These are phyloP conservation scores for Idaea biselata DNA, from an alignment of 2,888 invertebrate species.

Conservation along the genomic window DNA sequence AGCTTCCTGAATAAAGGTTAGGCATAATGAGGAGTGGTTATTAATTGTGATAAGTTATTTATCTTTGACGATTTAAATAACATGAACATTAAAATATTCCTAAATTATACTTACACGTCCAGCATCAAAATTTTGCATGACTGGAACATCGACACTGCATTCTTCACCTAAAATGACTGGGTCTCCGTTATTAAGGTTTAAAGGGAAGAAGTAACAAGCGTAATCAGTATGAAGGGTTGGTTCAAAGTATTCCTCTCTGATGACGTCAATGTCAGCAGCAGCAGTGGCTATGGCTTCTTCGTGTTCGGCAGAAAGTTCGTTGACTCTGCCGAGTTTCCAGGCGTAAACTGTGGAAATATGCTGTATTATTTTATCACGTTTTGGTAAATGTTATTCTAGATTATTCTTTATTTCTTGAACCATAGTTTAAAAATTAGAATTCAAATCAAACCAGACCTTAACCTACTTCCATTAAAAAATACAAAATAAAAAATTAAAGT, in stretches of 20 bases:
- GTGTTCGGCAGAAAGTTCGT: constrained; percentile 34
- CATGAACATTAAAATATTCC: not conserved
- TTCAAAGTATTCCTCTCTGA: constrained; percentile 54
- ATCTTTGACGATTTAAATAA: not conserved
- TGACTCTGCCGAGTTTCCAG: constrained; percentile 64
- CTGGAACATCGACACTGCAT: constrained; percentile 52
- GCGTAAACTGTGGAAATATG: constrained; percentile 53
- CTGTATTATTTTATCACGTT: not conserved
- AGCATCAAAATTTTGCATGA: constrained; percentile 49
- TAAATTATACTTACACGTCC: constrained; percentile 40
- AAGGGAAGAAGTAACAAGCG: constrained; percentile 56
- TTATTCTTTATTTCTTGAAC: too few species aligned
- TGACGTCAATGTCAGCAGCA: constrained; percentile 41
- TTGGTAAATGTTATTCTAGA: too few species aligned
- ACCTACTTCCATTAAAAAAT: too few species aligned
- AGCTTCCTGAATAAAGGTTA: too few species aligned
- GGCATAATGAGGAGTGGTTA: too few species aligned
- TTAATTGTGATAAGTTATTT: not conserved
- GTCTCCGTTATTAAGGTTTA: constrained; percentile 47
- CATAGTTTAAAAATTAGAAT: too few species aligned
- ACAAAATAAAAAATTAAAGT: too few species aligned
- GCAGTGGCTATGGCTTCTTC: constrained; percentile 39
- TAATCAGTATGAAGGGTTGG: constrained; percentile 49
- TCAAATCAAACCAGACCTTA: too few species aligned
- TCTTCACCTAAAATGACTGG: constrained; percentile 56